A percentile compares a stretch with the other conserved stretches of the same genome.
Conservation (phyloP, 1,140 invertebrate species). For the Drosophila pectinifera region DNA sequence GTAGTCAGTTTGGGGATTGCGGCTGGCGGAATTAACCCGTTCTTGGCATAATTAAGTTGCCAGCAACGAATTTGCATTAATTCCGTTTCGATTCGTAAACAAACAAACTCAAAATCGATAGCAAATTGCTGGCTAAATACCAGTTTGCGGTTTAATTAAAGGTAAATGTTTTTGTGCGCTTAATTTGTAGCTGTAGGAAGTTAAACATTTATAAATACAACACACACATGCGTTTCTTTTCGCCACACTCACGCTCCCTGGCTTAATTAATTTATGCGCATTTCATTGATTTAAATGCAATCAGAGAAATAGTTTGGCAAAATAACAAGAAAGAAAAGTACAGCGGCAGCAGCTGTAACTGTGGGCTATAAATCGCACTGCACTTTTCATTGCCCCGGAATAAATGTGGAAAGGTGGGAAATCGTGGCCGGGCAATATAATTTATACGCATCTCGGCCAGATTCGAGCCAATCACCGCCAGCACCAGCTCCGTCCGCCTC, state of each 20-base stretch:
- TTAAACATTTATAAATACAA: slow-evolving; percentile 58
- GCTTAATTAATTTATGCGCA: slow-evolving; percentile 79
- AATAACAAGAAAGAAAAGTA: slow-evolving; percentile 12
- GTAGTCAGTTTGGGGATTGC: slow-evolving; percentile 39
- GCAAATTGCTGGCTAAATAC: slow-evolving; percentile 64
- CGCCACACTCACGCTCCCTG: slow-evolving; percentile 22
- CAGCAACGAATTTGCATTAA: slow-evolving; percentile 58
- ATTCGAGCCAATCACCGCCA: slow-evolving; percentile 29
- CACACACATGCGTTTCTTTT: slow-evolving; percentile 37
- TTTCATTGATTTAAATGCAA: slow-evolving; percentile 73
- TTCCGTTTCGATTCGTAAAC: slow-evolving; percentile 33
- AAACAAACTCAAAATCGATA: slow-evolving; percentile 41
- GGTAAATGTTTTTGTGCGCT: slow-evolving; percentile 53
- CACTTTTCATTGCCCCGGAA: slow-evolving; percentile 33
- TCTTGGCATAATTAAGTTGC: slow-evolving; percentile 66
- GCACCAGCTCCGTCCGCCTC: slow-evolving; percentile 9
- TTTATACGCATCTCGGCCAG: slow-evolving; percentile 49
- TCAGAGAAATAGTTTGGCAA: slow-evolving; percentile 36
- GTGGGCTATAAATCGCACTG: slow-evolving; percentile 35
- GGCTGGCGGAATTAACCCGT: slow-evolving; percentile 54
- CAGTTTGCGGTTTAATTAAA: slow-evolving; percentile 73
- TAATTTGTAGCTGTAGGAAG: slow-evolving; percentile 39
- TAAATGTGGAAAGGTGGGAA: slow-evolving; percentile 23
- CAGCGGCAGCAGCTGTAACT: slow-evolving; percentile 2
- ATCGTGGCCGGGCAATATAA: slow-evolving; percentile 30